These are phyloP conservation scores for Hemibagrus guttatus DNA, from an alignment of 2,797 vertebrate species.

Conservation along the genomic window DNA sequence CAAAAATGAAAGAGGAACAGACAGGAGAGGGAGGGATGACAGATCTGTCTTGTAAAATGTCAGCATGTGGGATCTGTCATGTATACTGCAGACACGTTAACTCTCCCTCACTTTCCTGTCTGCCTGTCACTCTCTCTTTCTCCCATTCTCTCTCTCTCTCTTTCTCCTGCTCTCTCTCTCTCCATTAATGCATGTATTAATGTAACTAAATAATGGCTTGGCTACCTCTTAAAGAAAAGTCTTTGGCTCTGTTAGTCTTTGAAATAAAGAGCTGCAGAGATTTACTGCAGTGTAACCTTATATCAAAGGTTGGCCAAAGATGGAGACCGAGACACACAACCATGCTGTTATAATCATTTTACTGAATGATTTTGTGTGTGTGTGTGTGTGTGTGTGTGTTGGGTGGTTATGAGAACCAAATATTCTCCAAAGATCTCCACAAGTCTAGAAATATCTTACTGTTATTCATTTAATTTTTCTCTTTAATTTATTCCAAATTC, in stretches of 20 bases:
- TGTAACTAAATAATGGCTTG: constrained; percentile 1
- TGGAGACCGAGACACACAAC: neutral
- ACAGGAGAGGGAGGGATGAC: constrained; percentile 42
- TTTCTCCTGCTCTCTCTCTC: constrained; percentile 4
- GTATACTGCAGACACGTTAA: constrained; percentile 37
- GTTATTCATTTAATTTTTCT: neutral
- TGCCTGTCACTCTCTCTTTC: constrained; percentile 17
- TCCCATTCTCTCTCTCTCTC: neutral
- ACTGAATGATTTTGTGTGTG: constrained; percentile 7
- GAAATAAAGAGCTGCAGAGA: neutral
- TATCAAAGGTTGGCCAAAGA: constrained; percentile 9
- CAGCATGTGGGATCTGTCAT: constrained; percentile 46
- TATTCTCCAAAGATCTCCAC: neutral
- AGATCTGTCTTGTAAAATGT: constrained; percentile 55
- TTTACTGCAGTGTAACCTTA: constrained; percentile 9
- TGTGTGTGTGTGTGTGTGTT: neutral
- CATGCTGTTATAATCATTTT: constrained; percentile 3
- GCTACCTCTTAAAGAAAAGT: neutral
- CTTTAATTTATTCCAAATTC: neutral
- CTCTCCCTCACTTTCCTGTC: constrained; percentile 16
- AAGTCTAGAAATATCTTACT: neutral
- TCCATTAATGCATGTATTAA: neutral
- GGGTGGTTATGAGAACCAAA: neutral
- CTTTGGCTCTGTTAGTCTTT: neutral
- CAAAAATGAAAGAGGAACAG: constrained; percentile 31